phyloP scores from a whole-genome alignment of 2,888 invertebrate species.

The Dendrolimus pini region DNA sequence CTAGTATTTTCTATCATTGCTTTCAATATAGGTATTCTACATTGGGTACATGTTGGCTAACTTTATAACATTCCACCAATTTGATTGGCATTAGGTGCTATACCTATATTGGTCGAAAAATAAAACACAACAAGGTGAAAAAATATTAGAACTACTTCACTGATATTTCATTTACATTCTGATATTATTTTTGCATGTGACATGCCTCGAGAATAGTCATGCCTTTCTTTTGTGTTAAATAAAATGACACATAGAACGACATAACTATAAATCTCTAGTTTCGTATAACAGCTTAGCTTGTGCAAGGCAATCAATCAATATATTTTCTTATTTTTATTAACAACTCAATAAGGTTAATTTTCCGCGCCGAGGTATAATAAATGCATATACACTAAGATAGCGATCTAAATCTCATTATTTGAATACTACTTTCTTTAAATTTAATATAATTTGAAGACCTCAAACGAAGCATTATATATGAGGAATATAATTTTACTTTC shows the following conservation, averaged over 20 bases:
- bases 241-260: neutral
- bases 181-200: too few relatives aligned
- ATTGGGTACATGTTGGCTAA: conserved; percentile 5
- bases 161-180: too few relatives aligned
- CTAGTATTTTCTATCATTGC: conserved; percentile 37
- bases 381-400: conserved; percentile 29
- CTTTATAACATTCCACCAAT: conserved; percentile 16
- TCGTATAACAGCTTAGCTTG: neutral
- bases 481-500: conserved; percentile 10
- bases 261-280: neutral
- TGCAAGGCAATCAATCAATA: neutral
- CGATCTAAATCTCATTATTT: conserved; percentile 18
- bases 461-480: conserved; percentile 25
- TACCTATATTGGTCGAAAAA: neutral
- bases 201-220: too few relatives aligned
- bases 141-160: neutral
- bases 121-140: neutral
- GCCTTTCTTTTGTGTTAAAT: too few relatives aligned
- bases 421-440: conserved; percentile 19
- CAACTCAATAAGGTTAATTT: conserved; percentile 17
- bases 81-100: conserved; percentile 15
- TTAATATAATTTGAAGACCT: conserved; percentile 20
- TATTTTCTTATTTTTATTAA: conserved; percentile 8
- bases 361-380: conserved; percentile 24
- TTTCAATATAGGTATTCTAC: conserved; percentile 17